These are phyloP conservation scores for Erithacus rubecula DNA, from an alignment of 2,797 vertebrate genomes.

Conservation along the genomic window DNA sequence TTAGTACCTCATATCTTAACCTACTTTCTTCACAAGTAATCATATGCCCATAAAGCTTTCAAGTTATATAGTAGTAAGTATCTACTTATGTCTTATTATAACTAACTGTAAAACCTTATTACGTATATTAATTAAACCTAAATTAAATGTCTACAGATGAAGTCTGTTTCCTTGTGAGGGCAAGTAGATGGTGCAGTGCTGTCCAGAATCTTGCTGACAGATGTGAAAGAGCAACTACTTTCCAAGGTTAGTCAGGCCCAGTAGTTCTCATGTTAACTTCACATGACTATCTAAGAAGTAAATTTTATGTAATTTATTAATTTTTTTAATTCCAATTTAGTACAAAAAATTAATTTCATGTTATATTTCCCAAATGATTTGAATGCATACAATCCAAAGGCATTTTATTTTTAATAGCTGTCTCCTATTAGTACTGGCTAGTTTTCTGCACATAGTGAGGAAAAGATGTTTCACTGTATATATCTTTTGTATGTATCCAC, in stretches of 20 bases:
- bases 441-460: not conserved
- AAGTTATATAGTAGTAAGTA: not conserved
- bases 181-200: not conserved
- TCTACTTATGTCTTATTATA: not conserved
- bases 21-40: not conserved
- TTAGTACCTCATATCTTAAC: not conserved
- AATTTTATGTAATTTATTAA: not conserved
- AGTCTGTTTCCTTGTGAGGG: not conserved
- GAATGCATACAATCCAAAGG: not conserved
- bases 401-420: not conserved
- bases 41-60: not conserved
- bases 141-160: not conserved
- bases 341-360: not conserved
- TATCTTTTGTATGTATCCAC: not conserved
- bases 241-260: not conserved
- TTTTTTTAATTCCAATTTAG: not conserved
- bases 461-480: not conserved
- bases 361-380: not conserved
- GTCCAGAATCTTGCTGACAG: not conserved
- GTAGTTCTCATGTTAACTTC: not conserved
- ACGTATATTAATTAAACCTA: not conserved
- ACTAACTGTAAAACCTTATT: not conserved
- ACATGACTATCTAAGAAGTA: not conserved
- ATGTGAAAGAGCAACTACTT: not conserved
- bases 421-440: not conserved